phyloP scores from a whole-genome alignment of 2,888 invertebrate species.

The Alcis repandata region DNA sequence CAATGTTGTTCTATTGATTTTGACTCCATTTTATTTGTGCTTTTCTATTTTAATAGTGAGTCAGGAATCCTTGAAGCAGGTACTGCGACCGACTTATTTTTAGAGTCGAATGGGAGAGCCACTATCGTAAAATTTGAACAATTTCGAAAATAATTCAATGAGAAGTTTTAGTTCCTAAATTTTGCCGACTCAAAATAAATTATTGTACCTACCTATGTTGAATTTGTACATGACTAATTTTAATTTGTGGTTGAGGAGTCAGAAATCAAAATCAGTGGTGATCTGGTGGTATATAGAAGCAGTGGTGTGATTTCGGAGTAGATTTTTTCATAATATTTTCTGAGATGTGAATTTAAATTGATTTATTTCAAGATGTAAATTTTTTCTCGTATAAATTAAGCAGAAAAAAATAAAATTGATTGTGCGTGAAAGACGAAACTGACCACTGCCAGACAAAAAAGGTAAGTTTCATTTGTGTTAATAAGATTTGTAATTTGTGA shows the following conservation, averaged over 20 bases:
- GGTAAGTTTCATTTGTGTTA: too few relatives aligned
- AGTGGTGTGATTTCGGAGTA: constrained; percentile 48
- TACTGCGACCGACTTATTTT: constrained; percentile 29
- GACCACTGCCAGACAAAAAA: too few relatives aligned
- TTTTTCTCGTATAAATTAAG: too few relatives aligned
- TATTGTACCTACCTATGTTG: not conserved
- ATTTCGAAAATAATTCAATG: not conserved
- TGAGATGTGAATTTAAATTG: too few relatives aligned
- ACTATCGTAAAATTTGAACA: not conserved
- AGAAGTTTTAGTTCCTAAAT: not conserved
- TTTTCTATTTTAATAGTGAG: constrained; percentile 49
- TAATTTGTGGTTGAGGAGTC: constrained; percentile 41
- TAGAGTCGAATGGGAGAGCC: not conserved
- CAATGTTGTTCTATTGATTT: constrained; percentile 30
- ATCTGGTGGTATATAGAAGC: constrained; percentile 48
- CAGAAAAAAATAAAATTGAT: too few relatives aligned
- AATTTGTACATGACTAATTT: constrained; percentile 53
- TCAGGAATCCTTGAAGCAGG: constrained; percentile 54
- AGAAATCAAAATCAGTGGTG: constrained; percentile 50
- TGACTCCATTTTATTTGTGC: constrained; percentile 35
- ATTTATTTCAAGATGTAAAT: too few relatives aligned
- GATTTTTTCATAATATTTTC: not conserved
- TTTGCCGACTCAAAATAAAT: not conserved
- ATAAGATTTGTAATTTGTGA: too few relatives aligned
- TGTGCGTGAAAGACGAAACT: too few relatives aligned